A percentile compares a stretch with the other conserved stretches of the same genome.
Conservation (phyloP, 2,113 vertebrate genomes). For the Mirza zaza region DNA sequence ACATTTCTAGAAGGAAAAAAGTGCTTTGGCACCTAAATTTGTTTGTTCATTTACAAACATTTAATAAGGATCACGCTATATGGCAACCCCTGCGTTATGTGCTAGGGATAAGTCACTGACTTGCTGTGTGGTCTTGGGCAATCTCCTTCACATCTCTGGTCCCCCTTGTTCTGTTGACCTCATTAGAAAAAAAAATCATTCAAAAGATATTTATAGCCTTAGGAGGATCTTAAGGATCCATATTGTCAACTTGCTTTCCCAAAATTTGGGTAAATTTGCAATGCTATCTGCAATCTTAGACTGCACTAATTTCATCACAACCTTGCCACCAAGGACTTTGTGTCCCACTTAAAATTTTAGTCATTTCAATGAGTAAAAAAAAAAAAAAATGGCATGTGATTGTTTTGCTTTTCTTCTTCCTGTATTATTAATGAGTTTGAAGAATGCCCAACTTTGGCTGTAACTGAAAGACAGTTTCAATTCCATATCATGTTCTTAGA, state of each 20-base stretch:
- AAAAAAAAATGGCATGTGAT: not conserved
- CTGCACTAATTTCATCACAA: not conserved
- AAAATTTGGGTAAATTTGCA: not conserved
- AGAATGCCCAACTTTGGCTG: not conserved
- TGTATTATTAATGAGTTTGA: not conserved
- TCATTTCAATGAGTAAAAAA: not conserved
- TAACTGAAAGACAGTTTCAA: conserved; percentile 10
- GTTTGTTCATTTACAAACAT: not conserved
- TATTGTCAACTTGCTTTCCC: not conserved
- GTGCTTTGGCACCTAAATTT: not conserved
- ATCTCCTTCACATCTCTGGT: not conserved
- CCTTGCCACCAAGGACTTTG: not conserved
- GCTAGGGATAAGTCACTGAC: not conserved
- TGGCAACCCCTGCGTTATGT: not conserved
- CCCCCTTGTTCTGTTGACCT: not conserved
- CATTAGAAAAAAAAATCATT: not conserved
- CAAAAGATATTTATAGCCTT: not conserved
- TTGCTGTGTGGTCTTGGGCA: not conserved
- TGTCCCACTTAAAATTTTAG: not conserved
- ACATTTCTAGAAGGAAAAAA: not conserved
- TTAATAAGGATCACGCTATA: not conserved
- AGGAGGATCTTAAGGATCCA: not conserved
- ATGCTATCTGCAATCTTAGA: not conserved
- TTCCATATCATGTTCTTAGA: not conserved
- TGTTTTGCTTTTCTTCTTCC: not conserved